Evolutionary conservation across 2,888 invertebrate species (phyloP), one percentile per base, ranked within the genome.

Genomic region (Platypus cylindrus): DNA sequence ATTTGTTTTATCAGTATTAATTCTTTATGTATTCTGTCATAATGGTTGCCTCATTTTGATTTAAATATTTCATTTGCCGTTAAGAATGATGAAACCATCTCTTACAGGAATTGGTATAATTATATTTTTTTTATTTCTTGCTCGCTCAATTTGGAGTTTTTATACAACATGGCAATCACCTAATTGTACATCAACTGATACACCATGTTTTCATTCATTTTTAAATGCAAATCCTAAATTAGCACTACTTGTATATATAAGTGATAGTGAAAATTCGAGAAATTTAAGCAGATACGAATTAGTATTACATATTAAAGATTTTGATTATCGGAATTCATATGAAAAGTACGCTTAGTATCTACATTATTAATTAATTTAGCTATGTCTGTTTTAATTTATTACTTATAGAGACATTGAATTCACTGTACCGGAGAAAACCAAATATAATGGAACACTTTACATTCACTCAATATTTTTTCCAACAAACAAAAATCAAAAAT

Each of bases 391-490:
- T 15, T 28, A 13, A 14, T 28, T 28, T 16, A 30, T 12, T 23
- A 29, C 15, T 35, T 62, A 26, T 55, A 86, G 86, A 49, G 68
- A 71, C 30, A 53, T 86, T 16, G 66, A 64, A 33, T 58, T 93
- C 33, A 68, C 73, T 43, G 64, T 93, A 44, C 85, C 90, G 3
- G 60, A 64, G 14, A 73, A 73, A 56, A 85, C 83, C 0, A 68
- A 82, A 9, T 73, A 76, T 37, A 94, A 94, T 68, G 94, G 93
- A 1, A 81, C 83, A 4, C 56, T 94, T 28, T 81, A 68, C 54
- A 70, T 90, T 53, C 85, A 89, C 59, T 72, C 81, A 2, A 68
- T 79, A 30, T 53, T 84, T 20, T 69, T 77, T 12, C 71, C 78
- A 32, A 60, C 71, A 39, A 71, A 71, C 17, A 29, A 32, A 9